A percentile compares a stretch with the other conserved stretches of the same genome.
These are phyloP conservation scores for Hemistola chrysoprasaria DNA, from an alignment of 2,888 invertebrate species.

Conservation along the genomic window DNA sequence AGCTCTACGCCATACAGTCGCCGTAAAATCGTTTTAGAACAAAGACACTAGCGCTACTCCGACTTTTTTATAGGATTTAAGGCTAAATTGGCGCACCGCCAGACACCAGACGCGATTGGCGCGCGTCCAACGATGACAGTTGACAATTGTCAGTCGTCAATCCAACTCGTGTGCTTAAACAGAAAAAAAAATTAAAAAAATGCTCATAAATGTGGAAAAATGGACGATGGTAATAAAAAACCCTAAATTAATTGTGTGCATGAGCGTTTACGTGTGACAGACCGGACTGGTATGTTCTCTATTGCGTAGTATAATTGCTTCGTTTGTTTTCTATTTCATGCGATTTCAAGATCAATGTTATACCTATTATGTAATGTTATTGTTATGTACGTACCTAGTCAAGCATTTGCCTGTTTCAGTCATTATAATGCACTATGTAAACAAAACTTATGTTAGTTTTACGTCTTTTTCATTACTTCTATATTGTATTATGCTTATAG, in stretches of 20 bases:
- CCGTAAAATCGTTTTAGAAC: too few relatives aligned
- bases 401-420: too few relatives aligned
- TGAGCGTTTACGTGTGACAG: constrained; percentile 37
- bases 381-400: constrained; percentile 29
- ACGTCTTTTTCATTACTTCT: too few relatives aligned
- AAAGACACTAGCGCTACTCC: too few relatives aligned
- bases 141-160: constrained; percentile 47
- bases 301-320: constrained; percentile 42
- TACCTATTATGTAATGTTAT: constrained; percentile 61
- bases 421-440: too few relatives aligned
- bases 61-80: constrained; percentile 19
- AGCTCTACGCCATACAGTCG: too few relatives aligned
- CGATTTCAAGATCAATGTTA: constrained; percentile 50
- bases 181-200: constrained; percentile 35
- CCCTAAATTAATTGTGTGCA: constrained; percentile 43
- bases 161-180: constrained; percentile 40
- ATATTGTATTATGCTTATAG: too few relatives aligned
- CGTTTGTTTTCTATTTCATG: constrained; percentile 38
- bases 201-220: constrained; percentile 59
- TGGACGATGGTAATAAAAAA: constrained; percentile 60
- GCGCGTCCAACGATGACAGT: constrained; percentile 55
- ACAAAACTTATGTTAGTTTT: too few relatives aligned
- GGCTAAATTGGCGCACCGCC: constrained; percentile 47
- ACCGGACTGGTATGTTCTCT: constrained; percentile 35
- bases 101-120: constrained; percentile 52